Base-by-base conservation (phyloP, 2,888 invertebrate genomes). In the Rotaria magnacalcarata region DNA sequence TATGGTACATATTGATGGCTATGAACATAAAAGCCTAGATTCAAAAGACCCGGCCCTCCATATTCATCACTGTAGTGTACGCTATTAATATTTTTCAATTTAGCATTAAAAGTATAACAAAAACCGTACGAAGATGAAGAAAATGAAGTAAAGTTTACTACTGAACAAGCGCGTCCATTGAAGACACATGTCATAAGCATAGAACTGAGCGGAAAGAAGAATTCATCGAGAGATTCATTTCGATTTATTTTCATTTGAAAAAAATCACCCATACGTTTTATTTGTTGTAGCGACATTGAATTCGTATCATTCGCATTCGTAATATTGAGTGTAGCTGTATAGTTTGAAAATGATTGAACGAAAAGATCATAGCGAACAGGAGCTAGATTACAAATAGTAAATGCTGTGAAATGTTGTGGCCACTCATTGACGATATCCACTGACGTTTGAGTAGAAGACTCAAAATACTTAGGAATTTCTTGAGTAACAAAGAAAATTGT, bases 391-490 rank as follows among this genome's bases (percentile, higher is more conserved):
- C 85, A 85, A 84, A 85, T 84, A 10, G 85, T 58, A 27, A 85
- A 50, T 27, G 85, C 84, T 1, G 85, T 84, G 56, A 85, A 85
- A 60, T 58, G 41, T 50, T 84, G n/a, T 47, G 85, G 85, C 34
- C 58, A 84, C 60, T 85, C 85, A 24, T 34, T 84, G 10, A 85
- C 41, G 11, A 85, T 84, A 21, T 60, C 50, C 5, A 85, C 84
- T 47, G 84, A 50, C 7, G 85, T 85, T 41, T 84, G 84, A 27
- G 84, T 84, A 11, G 84, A 56, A 43, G 54, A 84, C 21, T 58
- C 43, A 7, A 85, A 60, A 85, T 75, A 85, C 34, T 41, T 34
- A 56, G 34, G 43, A 34, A 85, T 60, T 27, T 58, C 60, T n/a
- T 50, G 27, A 58, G 50, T 50, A 21, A 85, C 60, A 43, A 85